Evolutionary conservation across 1,140 invertebrate species (phyloP).

Genomic region (Radopholus similis): DNA sequence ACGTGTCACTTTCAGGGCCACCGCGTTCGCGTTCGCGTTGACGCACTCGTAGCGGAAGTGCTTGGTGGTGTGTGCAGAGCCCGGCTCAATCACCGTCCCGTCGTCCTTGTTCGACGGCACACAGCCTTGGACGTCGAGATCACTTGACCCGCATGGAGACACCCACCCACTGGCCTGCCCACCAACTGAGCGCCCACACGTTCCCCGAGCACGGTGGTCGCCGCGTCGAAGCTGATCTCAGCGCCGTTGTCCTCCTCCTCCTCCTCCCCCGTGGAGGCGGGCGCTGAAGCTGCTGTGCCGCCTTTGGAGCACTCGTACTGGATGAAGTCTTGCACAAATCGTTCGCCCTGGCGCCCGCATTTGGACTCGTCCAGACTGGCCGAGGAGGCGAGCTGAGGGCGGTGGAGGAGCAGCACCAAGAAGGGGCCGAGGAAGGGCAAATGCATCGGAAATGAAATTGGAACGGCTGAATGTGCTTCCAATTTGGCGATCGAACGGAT

Average conservation of each 20-base stretch:
- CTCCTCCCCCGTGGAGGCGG: background rate
- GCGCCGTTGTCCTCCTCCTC: background rate
- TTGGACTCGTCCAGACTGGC: background rate
- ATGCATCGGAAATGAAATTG: background rate
- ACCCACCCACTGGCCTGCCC: constrained; percentile 23
- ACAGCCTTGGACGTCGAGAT: constrained; percentile 18
- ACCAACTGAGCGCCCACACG: constrained; percentile 1
- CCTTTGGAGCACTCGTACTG: constrained; percentile 30
- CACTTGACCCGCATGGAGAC: background rate
- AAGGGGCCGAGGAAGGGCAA: background rate
- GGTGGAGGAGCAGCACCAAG: background rate
- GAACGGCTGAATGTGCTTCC: too few species aligned
- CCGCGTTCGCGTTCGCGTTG: constrained; percentile 13
- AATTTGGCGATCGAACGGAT: too few species aligned
- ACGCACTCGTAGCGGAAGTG: constrained; percentile 33
- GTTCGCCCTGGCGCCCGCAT: constrained; percentile 24
- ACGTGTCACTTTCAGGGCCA: constrained; percentile 29
- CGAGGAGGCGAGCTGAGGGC: background rate
- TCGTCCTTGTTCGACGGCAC: constrained; percentile 27
- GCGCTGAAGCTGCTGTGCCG: background rate
- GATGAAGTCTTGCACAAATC: constrained; percentile 30
- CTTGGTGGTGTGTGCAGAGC: constrained; percentile 18
- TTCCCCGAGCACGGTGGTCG: background rate
- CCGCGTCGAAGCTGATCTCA: constrained; percentile 22
- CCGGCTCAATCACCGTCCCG: constrained; percentile 28